These are phyloP conservation scores for Dicrostonyx torquatus DNA, from an alignment of 2,797 vertebrate genomes.

Conservation along the genomic window DNA sequence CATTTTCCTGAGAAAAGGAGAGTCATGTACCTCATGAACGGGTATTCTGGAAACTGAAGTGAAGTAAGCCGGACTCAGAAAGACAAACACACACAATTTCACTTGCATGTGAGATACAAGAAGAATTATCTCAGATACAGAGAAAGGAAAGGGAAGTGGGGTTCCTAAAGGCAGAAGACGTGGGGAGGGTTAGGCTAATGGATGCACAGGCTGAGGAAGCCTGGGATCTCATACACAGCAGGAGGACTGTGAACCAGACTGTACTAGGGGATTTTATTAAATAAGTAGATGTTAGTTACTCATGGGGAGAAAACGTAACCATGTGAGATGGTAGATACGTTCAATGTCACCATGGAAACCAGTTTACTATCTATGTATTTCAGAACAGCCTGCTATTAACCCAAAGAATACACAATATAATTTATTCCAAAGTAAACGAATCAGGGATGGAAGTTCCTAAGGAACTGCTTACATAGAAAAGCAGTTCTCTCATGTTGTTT, in stretches of 20 bases:
- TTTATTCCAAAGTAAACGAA: conserved; percentile 65
- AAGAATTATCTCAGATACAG: not conserved
- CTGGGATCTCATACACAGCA: not conserved
- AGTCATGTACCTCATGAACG: not conserved
- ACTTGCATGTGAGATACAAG: not conserved
- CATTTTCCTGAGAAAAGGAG: no score
- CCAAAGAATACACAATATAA: not conserved
- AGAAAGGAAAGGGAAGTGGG: not conserved
- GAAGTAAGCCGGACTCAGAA: not conserved
- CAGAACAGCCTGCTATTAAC: not conserved
- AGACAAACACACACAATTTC: not conserved
- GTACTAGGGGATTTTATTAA: not conserved
- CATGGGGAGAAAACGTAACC: not conserved
- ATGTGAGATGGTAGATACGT: not conserved
- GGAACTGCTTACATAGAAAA: conserved; percentile 76
- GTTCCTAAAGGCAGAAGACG: not conserved
- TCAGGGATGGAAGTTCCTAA: not conserved
- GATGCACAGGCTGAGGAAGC: not conserved
- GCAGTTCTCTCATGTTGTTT: not conserved
- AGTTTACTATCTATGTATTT: not conserved
- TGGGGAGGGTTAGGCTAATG: no score
- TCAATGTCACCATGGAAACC: not conserved
- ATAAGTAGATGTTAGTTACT: not conserved
- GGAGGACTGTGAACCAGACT: not conserved
- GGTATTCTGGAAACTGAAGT: not conserved